These are phyloP conservation scores for Anorthoa munda DNA, from an alignment of 2,888 invertebrate genomes.

Conservation along the genomic window DNA sequence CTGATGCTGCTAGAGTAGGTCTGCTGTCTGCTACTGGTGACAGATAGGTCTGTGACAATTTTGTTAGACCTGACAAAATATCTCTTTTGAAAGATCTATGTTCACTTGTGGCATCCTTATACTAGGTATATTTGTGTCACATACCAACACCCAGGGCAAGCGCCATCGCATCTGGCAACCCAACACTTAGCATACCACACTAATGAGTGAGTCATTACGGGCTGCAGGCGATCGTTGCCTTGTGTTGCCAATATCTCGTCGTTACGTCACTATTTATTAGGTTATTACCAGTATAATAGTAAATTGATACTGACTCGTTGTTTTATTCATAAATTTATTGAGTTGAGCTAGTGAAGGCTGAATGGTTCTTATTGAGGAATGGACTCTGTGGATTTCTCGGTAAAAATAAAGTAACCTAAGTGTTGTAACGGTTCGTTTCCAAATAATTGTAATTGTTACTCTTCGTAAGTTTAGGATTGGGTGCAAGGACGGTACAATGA, in stretches of 20 bases:
- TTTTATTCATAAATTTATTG: conserved; percentile 34
- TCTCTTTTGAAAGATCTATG: neutral
- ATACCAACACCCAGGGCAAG: conserved; percentile 24
- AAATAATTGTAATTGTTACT: too few relatives aligned
- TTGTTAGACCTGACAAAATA: neutral
- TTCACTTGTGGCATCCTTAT: neutral
- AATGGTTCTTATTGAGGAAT: conserved; percentile 3
- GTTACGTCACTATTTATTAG: conserved; percentile 54
- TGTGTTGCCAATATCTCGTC: conserved; percentile 43
- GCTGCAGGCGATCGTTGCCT: conserved; percentile 29
- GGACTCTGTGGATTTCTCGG: neutral
- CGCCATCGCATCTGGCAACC: conserved; percentile 49
- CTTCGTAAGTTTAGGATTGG: neutral
- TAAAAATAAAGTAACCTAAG: neutral
- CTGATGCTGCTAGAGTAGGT: too few relatives aligned
- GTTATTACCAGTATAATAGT: conserved; percentile 37
- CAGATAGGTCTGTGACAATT: neutral
- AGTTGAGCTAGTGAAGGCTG: conserved; percentile 6
- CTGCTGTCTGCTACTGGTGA: too few relatives aligned
- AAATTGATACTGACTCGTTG: conserved; percentile 23
- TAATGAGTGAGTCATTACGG: conserved; percentile 59
- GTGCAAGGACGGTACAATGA: neutral
- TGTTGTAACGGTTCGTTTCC: neutral
- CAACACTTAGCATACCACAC: conserved; percentile 50
- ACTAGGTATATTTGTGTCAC: conserved; percentile 19